Conservation (phyloP, 2,113 vertebrate genomes). For the Ariopsis seemanni region DNA sequence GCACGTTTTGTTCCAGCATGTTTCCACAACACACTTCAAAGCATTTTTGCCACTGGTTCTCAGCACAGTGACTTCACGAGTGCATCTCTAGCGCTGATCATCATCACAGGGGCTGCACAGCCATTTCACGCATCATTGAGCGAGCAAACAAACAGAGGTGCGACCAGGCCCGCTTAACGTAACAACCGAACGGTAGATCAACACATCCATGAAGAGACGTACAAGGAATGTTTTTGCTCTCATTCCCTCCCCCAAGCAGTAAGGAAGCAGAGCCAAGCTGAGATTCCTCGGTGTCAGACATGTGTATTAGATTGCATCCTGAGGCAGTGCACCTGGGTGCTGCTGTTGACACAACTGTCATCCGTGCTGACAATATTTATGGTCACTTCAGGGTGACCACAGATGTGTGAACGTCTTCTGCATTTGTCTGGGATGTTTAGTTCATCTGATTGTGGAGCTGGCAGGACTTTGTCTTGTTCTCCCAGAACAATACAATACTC, state of each 20-base stretch:
- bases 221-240: constrained; percentile 32
- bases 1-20: constrained; percentile 38
- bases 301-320: constrained; percentile 53
- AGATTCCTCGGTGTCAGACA: constrained; percentile 51
- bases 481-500: background rate
- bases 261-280: constrained; percentile 43
- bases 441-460: constrained; percentile 15
- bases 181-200: constrained; percentile 18
- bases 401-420: constrained; percentile 51
- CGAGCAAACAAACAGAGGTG: constrained; percentile 29
- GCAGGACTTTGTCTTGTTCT: constrained; percentile 1
- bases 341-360: constrained; percentile 48
- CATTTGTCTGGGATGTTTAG: constrained; percentile 37
- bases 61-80: constrained; percentile 12
- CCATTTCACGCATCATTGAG: constrained; percentile 13
- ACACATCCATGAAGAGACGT: constrained; percentile 16
- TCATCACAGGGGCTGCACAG: background rate
- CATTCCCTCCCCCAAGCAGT: constrained; percentile 22
- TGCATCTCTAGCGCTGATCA: constrained; percentile 1
- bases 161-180: constrained; percentile 9
- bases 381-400: constrained; percentile 58
- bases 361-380: constrained; percentile 54
- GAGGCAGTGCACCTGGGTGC: constrained; percentile 59
- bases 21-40: constrained; percentile 50
- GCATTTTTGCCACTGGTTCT: constrained; percentile 42